These are phyloP conservation scores for Platysternon megacephalum DNA, from an alignment of 2,113 vertebrate genomes.

Conservation along the genomic window DNA sequence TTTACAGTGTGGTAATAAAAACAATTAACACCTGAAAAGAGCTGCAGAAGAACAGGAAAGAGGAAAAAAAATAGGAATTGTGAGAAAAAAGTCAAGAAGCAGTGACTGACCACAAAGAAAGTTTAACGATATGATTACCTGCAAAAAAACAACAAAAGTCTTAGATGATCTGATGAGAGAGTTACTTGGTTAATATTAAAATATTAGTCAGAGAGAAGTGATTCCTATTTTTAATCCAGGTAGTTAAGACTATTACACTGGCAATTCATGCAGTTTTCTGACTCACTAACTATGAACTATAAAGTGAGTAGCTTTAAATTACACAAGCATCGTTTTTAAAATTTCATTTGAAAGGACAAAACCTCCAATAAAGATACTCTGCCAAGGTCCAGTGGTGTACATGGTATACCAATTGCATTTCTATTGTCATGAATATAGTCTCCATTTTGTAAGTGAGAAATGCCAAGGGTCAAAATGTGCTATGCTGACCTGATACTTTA, in stretches of 20 bases:
- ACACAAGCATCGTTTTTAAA: not conserved
- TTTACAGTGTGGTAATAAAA: not conserved
- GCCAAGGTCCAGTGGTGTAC: not conserved
- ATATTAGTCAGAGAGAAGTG: not conserved
- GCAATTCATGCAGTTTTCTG: not conserved
- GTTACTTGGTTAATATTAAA: not conserved
- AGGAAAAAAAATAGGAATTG: not conserved
- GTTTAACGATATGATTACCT: not conserved
- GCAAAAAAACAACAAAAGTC: not conserved
- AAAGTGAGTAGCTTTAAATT: not conserved
- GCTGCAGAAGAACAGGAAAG: slow-evolving; percentile 54
- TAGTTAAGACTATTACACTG: not conserved
- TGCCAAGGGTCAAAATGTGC: not conserved
- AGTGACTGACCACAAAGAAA: not conserved
- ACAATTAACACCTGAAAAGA: slow-evolving; percentile 55
- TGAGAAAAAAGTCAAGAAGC: not conserved
- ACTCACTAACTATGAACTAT: not conserved
- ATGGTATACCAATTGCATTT: not conserved
- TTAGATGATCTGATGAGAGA: not conserved
- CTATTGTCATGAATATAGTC: not conserved
- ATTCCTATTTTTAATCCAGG: not conserved
- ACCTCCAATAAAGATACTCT: not conserved
- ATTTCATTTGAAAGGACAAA: not conserved
- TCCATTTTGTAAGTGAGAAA: not conserved
- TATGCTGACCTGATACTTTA: not conserved